These are phyloP conservation scores for Andrena chrysosceles DNA, from an alignment of 2,888 invertebrate genomes.

Conservation along the genomic window DNA sequence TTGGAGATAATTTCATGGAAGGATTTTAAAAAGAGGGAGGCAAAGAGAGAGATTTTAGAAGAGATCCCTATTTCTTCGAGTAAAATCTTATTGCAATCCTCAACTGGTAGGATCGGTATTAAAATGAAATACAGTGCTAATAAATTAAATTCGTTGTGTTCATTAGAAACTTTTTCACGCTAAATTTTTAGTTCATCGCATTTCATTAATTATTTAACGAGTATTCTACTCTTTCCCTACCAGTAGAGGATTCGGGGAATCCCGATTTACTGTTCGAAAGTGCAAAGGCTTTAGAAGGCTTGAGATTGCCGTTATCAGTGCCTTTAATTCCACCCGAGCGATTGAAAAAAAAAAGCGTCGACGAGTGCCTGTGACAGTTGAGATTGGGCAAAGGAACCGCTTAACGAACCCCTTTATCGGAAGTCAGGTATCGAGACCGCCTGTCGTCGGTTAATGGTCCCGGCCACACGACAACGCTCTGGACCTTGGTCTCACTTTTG, in stretches of 20 bases:
- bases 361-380: slow-evolving; percentile 44
- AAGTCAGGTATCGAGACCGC: slow-evolving; percentile 73
- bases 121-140: background rate
- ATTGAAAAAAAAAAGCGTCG: slow-evolving; percentile 18
- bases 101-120: background rate
- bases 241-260: slow-evolving; percentile 2
- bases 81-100: background rate
- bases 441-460: slow-evolving; percentile 65
- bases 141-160: background rate
- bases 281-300: background rate
- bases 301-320: slow-evolving; percentile 17
- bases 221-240: background rate
- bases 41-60: background rate
- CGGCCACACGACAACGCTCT: slow-evolving; percentile 60
- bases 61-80: background rate
- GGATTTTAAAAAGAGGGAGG: too few relatives aligned
- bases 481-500: slow-evolving; percentile 84
- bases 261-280: background rate
- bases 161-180: background rate
- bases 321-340: slow-evolving; percentile 24
- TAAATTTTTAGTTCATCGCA: background rate
- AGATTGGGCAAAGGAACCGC: slow-evolving; percentile 41
- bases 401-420: slow-evolving; percentile 48
- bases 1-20: background rate
- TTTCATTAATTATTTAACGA: background rate